Percentiles rank a stretch among this genome's conserved stretches.
These are phyloP conservation scores for Anolis apletophallus DNA, from an alignment of 2,797 vertebrate genomes.

Conservation along the genomic window DNA sequence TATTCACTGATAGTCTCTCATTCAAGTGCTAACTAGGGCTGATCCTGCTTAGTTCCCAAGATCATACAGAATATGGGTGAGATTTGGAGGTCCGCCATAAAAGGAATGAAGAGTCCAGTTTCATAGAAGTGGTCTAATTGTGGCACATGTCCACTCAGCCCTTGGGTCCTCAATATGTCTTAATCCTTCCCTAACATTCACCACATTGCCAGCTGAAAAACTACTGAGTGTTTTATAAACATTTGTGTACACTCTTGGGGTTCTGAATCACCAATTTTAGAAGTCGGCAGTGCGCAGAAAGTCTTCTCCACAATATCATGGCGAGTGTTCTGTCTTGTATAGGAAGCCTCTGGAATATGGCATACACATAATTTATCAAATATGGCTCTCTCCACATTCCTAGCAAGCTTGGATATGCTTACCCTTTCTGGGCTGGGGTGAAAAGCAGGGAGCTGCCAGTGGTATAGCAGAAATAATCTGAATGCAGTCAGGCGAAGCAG, in stretches of 20 bases:
- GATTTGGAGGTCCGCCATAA: no score
- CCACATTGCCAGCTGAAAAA: neutral
- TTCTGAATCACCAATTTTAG: neutral
- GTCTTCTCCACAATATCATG: neutral
- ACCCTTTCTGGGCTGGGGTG: neutral
- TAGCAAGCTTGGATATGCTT: neutral
- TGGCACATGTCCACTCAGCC: no score
- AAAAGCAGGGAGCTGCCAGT: neutral
- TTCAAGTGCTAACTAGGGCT: no score
- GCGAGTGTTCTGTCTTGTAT: neutral
- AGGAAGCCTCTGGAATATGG: neutral
- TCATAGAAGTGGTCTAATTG: no score
- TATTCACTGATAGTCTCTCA: no score
- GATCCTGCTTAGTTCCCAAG: no score
- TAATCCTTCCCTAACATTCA: no score
- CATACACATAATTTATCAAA: neutral
- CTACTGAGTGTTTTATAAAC: neutral
- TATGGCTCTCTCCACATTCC: neutral
- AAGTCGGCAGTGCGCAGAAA: neutral
- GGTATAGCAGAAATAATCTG: slow-evolving; percentile 1
- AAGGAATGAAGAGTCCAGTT: no score
- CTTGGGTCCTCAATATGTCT: no score
- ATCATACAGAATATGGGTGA: no score
- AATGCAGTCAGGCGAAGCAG: slow-evolving; percentile 25
- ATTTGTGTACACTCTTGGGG: neutral